Evolutionary conservation across 2,113 vertebrate species (phyloP).

Genomic region (Zapornia atra): DNA sequence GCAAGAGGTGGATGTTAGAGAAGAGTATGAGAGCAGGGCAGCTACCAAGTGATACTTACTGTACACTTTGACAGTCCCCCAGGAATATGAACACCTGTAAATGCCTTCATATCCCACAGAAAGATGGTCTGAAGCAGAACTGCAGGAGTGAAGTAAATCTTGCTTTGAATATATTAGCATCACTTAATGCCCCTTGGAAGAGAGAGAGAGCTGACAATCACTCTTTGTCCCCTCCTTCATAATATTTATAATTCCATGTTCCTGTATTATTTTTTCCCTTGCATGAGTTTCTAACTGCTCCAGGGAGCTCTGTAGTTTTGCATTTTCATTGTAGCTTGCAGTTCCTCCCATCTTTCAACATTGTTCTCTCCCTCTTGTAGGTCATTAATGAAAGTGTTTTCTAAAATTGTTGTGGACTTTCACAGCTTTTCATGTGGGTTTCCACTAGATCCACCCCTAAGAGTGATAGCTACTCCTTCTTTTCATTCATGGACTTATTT

Average conservation of each 20-base stretch:
- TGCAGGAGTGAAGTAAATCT: not conserved
- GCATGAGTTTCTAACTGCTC: not conserved
- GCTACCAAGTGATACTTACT: not conserved
- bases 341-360: not conserved
- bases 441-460: not conserved
- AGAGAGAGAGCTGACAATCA: not conserved
- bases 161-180: not conserved
- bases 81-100: not conserved
- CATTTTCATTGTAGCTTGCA: not conserved
- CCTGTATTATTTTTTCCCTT: not conserved
- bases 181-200: not conserved
- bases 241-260: not conserved
- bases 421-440: not conserved
- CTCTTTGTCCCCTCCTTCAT: not conserved
- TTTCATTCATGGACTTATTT: conserved; percentile 57
- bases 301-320: not conserved
- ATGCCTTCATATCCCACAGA: not conserved
- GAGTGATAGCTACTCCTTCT: conserved; percentile 23
- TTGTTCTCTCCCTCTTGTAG: not conserved
- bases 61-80: not conserved
- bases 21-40: not conserved
- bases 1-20: not conserved
- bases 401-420: not conserved
- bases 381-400: conserved; percentile 6
- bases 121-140: not conserved